Base-by-base conservation (phyloP, 2,797 vertebrate species). In the Rhinella marina region DNA sequence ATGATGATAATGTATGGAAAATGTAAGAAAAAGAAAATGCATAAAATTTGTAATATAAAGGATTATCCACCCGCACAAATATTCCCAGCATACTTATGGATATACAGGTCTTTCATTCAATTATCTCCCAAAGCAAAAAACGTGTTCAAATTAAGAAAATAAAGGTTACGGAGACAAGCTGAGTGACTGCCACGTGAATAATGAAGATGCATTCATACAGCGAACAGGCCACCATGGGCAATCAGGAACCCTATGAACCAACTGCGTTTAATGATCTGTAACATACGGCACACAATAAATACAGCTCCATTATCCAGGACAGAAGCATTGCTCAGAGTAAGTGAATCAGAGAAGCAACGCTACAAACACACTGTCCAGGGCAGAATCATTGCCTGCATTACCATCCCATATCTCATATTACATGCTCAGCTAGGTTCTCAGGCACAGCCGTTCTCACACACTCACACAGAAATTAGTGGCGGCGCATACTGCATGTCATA, bases 361-460 rank as follows among this genome's bases (percentile, higher is more conserved):
- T 57, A 70, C 66, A 21, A 83, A 59, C 50, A 82, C 41, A 54
- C 5, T 14, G 50, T 68, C 9, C 50, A 27, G 41, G 9, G 7
- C 5, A 6, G 32, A 12, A 41, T 73, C 25, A 59, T 73, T 48
- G 13, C 32, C 32, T 25, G 21, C 29, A 62, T 81, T 48, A 81
- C 80, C 17, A 52, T 81, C 61, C 41, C 59, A 64, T 23, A 61
- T 57, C 29, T 85, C 72, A 50, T 27, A 62, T 85, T 62, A 52
- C 72, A 83, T 29, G 23, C 70, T 62, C 70, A 8, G n/a, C 54
- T 61, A 61, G 59, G 14, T 84, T 85, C 83, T 85, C 82, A 77
- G 29, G 82, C 81, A 82, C 64, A 70, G 25, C 52, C 57, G 32
- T 82, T 87, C 79, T 87, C 80, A 82, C 77, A 84, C 87, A 87